These are phyloP conservation scores for Dermatemys mawii DNA, from an alignment of 2,113 vertebrate species.

Conservation along the genomic window DNA sequence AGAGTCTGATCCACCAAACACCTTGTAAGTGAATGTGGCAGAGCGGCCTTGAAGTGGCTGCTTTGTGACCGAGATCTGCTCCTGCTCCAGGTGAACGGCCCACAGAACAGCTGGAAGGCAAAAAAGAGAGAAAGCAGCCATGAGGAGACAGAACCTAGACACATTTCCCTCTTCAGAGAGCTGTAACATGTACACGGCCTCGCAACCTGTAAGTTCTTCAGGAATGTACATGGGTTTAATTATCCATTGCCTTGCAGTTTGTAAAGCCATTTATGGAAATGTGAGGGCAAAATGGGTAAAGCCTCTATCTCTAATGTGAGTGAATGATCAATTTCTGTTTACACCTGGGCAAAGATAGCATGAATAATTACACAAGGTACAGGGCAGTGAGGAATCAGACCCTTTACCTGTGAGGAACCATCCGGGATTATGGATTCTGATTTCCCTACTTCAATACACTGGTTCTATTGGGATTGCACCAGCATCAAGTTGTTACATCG, in stretches of 20 bases:
- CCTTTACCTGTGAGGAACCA: not conserved
- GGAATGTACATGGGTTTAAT: not conserved
- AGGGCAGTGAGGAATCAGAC: not conserved
- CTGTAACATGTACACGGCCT: not conserved
- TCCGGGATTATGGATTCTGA: too few species aligned
- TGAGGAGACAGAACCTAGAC: not conserved
- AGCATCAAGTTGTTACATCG: too few species aligned
- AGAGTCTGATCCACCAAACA: rapidly evolving
- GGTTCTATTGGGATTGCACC: too few species aligned
- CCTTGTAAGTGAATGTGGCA: not conserved
- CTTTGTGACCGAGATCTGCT: rapidly evolving
- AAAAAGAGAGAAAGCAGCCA: rapidly evolving
- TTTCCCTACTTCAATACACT: too few species aligned
- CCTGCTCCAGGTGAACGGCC: not conserved
- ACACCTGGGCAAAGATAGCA: not conserved
- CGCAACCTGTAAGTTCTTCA: not conserved
- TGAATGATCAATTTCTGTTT: not conserved
- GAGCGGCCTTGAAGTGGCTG: rapidly evolving
- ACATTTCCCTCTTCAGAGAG: not conserved
- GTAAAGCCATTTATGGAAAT: too few species aligned
- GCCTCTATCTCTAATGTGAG: too few species aligned
- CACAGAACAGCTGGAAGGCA: not conserved
- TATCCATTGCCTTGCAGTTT: not conserved
- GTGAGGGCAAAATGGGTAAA: too few species aligned
- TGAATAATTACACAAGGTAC: not conserved